Evolutionary conservation across 2,797 vertebrate species (phyloP).

Genomic region (Chloroceryle amazona): DNA sequence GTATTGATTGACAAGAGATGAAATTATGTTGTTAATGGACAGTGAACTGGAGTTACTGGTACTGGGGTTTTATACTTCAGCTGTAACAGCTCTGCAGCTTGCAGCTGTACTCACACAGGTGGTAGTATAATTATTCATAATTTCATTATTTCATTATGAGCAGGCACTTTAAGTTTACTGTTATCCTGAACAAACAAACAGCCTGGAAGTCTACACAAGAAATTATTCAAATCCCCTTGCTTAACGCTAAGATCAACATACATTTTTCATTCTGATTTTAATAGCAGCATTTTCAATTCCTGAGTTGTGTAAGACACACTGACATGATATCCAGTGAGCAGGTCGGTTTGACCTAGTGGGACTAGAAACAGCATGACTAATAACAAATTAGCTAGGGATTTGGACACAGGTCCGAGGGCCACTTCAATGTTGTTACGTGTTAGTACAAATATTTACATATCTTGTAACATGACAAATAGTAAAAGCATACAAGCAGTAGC

Average conservation of each 20-base stretch:
- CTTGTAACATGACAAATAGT: not conserved
- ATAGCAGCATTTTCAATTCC: not conserved
- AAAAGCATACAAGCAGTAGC: not conserved
- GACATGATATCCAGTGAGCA: not conserved
- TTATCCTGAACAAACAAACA: not conserved
- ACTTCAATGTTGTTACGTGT: not conserved
- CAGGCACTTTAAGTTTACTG: not conserved
- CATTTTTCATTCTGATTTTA: not conserved
- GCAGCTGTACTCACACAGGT: not conserved
- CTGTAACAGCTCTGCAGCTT: not conserved
- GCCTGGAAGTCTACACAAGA: not conserved
- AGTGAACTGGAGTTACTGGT: not conserved
- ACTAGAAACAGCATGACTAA: conserved; percentile 10
- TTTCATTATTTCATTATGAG: not conserved
- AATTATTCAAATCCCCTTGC: not conserved
- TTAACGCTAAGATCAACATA: not conserved
- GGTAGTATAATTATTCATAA: not conserved
- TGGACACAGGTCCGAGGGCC: not conserved
- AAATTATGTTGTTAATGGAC: not conserved
- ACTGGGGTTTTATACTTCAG: not conserved
- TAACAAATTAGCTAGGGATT: not conserved
- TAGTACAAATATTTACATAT: not conserved
- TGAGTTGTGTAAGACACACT: not conserved
- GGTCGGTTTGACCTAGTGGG: conserved; percentile 16
- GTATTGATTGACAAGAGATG: accelerated